Percentiles rank a stretch among this genome's conserved stretches.
These are phyloP conservation scores for Noctuana brunneofusca DNA, from an alignment of 2,888 invertebrate genomes.

Conservation along the genomic window DNA sequence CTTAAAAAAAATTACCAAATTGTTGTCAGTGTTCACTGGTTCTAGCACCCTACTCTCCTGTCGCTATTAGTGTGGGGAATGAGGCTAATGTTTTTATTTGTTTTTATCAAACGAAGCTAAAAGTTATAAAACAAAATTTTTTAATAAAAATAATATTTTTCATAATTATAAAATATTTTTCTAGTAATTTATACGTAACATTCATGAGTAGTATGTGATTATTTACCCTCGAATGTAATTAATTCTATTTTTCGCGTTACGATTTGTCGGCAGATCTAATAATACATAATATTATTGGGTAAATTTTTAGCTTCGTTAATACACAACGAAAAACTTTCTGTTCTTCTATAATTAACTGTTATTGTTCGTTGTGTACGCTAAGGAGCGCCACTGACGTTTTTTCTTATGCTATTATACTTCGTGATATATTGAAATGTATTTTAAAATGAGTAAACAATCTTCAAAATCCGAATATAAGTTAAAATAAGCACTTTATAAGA, in stretches of 20 bases:
- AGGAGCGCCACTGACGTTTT: slow-evolving; percentile 19
- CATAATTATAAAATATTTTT: no score
- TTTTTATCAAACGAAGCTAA: slow-evolving; percentile 46
- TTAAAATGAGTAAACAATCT: neutral
- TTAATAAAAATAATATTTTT: neutral
- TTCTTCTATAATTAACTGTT: slow-evolving; percentile 31
- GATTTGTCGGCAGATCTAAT: no score
- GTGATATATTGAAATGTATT: neutral
- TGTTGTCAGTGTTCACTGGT: slow-evolving; percentile 63
- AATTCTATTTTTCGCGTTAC: no score
- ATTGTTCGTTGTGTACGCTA: slow-evolving; percentile 35
- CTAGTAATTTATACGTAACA: no score
- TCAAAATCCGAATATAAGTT: no score
- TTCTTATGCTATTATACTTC: neutral
- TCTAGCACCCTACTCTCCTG: slow-evolving; percentile 76
- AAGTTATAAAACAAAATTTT: slow-evolving; percentile 25
- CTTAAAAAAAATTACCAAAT: slow-evolving; percentile 55
- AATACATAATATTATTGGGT: no score
- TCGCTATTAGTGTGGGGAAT: slow-evolving; percentile 77
- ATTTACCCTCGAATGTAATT: no score
- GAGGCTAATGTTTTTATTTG: slow-evolving; percentile 55
- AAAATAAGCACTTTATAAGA: no score
- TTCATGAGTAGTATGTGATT: no score
- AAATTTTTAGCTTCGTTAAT: slow-evolving; percentile 50
- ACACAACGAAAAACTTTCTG: slow-evolving; percentile 43